A percentile compares a stretch with the other conserved stretches of the same genome.
Conservation (phyloP, 2,888 invertebrate genomes). For the Ennomos fuscantarius region DNA sequence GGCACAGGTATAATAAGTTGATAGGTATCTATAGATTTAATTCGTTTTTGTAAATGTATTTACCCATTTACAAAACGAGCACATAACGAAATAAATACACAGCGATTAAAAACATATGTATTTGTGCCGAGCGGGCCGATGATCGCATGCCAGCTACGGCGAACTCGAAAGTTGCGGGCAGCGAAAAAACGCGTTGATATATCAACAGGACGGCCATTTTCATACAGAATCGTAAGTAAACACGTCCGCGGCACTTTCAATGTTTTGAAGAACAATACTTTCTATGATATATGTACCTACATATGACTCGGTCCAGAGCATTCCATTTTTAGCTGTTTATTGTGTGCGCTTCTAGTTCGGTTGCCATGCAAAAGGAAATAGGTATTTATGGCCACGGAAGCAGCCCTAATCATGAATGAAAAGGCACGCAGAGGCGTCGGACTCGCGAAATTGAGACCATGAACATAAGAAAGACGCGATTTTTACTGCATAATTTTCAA, state of each 20-base stretch:
- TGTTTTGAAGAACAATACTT: slow-evolving; percentile 70
- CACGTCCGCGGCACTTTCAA: slow-evolving; percentile 53
- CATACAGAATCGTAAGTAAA: slow-evolving; percentile 52
- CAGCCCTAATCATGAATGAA: slow-evolving; percentile 57
- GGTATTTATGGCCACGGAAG: slow-evolving; percentile 45
- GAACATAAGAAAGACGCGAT: slow-evolving; percentile 67
- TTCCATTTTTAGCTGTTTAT: slow-evolving; percentile 75
- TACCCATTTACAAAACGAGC: slow-evolving; percentile 28
- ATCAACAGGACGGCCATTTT: slow-evolving; percentile 54
- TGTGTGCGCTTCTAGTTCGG: slow-evolving; percentile 55
- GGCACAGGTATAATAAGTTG: too few species aligned
- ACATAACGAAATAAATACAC: slow-evolving; percentile 37
- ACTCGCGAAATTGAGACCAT: slow-evolving; percentile 46
- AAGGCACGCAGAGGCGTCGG: slow-evolving; percentile 58
- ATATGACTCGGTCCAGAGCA: slow-evolving; percentile 56
- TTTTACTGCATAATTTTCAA: slow-evolving; percentile 85
- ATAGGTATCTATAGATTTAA: slow-evolving; percentile 11
- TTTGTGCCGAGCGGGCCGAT: slow-evolving; percentile 44
- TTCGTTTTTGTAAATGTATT: slow-evolving; percentile 9
- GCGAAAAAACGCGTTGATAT: slow-evolving; percentile 39
- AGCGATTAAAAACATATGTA: slow-evolving; percentile 42
- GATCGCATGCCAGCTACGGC: slow-evolving; percentile 42
- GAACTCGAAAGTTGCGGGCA: slow-evolving; percentile 46
- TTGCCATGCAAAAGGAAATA: slow-evolving; percentile 65
- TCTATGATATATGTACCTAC: slow-evolving; percentile 51